phyloP scores from a whole-genome alignment of 35 echinoderm and acorn worm species.

The Heliocidaris erythrogramma region DNA sequence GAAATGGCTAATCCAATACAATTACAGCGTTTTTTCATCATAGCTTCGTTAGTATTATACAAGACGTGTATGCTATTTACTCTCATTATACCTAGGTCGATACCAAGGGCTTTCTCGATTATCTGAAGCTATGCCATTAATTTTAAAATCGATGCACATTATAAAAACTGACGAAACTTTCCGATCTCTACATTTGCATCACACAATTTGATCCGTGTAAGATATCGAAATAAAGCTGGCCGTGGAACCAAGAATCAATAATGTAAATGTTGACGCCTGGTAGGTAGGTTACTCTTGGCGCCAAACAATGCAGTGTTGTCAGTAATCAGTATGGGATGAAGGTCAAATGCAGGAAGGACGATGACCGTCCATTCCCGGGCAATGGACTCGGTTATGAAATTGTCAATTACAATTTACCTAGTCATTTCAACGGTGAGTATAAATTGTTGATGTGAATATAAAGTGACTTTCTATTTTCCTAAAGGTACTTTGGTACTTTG shows the following conservation, averaged over 20 bases:
- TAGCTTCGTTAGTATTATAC: not conserved
- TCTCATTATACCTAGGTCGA: not conserved
- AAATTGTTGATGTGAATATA: not conserved
- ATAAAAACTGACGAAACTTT: no score
- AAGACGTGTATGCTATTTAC: not conserved
- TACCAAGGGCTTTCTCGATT: no score
- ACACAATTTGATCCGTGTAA: no score
- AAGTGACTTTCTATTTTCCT: not conserved
- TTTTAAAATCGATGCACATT: no score
- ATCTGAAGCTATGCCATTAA: no score
- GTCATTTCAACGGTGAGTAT: not conserved
- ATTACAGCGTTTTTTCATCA: not conserved
- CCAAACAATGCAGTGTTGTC: not conserved
- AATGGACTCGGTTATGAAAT: not conserved
- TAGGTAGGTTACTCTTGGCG: not conserved
- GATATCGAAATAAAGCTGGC: no score
- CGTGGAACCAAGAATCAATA: not conserved
- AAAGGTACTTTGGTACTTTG: conserved; percentile 2
- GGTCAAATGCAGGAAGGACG: not conserved
- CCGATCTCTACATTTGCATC: no score
- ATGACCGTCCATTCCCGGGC: not conserved
- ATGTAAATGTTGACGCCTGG: not conserved
- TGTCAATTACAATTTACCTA: not conserved
- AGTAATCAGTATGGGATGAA: not conserved
- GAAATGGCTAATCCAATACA: not conserved